A percentile compares a stretch with the other conserved stretches of the same genome.
Evolutionary conservation across 2,888 invertebrate species (phyloP).

Genomic region (Panzeria rudis): DNA sequence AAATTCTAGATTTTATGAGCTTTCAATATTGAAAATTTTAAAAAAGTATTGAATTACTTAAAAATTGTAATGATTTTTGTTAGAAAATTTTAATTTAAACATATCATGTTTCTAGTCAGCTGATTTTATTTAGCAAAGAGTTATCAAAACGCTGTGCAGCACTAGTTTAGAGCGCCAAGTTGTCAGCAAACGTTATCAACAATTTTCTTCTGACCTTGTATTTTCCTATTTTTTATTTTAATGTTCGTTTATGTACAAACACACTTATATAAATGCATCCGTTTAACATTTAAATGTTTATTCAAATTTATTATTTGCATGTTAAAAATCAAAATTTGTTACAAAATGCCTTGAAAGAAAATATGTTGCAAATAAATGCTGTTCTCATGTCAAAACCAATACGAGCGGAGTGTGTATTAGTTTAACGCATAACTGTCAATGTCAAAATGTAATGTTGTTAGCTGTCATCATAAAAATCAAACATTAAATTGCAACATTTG

Average conservation of each 20-base stretch:
- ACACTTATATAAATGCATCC: neutral
- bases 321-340: constrained; percentile 38
- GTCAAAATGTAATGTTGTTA: constrained; percentile 65
- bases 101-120: neutral
- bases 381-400: constrained; percentile 9
- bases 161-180: neutral
- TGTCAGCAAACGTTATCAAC: neutral
- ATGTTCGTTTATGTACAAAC: neutral
- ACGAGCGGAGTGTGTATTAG: constrained; percentile 21
- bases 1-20: neutral
- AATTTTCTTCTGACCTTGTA: neutral
- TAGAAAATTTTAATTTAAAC: no score
- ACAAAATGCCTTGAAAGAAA: constrained; percentile 5
- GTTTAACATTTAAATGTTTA: neutral
- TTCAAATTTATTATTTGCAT: constrained; percentile 43
- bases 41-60: no score
- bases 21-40: neutral
- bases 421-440: constrained; percentile 70
- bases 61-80: no score
- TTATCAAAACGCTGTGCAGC: neutral
- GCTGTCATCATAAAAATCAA: constrained; percentile 71
- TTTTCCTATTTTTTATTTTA: neutral
- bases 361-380: constrained; percentile 6
- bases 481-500: constrained; percentile 53
- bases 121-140: neutral